Evolutionary conservation across 2,113 vertebrate species (phyloP), one percentile per base, ranked within the genome.

Genomic region (Pampusana beccarii): DNA sequence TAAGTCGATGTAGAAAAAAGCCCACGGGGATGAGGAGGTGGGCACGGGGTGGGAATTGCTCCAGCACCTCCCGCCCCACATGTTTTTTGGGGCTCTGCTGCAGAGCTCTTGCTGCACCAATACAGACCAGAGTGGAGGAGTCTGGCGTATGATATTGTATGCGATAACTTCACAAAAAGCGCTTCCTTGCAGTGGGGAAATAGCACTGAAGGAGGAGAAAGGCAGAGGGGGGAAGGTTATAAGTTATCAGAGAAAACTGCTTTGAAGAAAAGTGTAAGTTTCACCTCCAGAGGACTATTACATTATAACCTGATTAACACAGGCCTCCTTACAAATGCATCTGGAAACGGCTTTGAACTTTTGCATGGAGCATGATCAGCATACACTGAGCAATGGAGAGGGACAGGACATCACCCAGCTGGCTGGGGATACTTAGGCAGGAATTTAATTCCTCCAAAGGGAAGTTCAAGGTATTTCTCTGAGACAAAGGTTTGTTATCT

Each of bases 261-360:
- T 98, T 98, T 98, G 97, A 98, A 98, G 97, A 97, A 83, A 90
- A 91, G 92, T 93, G 94, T 87, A 57, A 93, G 97, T 97, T 96
- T 96, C 88, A 93, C 95, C 97, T 87, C 90, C 92, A 92, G 96
- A 97, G 93, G 95, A 93, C 96, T 97, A 92, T 97, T 97, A 91
- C 85, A 79, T 94, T 95, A 95, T 92, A 95, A 97, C 96, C 93
- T 92, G 92, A 98, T 98, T 98, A 98, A 95, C 95, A 95, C 95
- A 69, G 89, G 66, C 69, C 82, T 97, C 93, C 98, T 98, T 95
- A 97, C 90, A 97, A 97, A 98, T 79, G 91, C 95, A 93, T 96
- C 96, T 90, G 94, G 93, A 95, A 96, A 93, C 28, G 90, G 91
- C 97, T 98, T 98, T 98, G 97, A 98, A 98, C 97, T 98, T 85